Conservation (phyloP, 2,797 vertebrate genomes). For the Sarcoramphus papa region DNA sequence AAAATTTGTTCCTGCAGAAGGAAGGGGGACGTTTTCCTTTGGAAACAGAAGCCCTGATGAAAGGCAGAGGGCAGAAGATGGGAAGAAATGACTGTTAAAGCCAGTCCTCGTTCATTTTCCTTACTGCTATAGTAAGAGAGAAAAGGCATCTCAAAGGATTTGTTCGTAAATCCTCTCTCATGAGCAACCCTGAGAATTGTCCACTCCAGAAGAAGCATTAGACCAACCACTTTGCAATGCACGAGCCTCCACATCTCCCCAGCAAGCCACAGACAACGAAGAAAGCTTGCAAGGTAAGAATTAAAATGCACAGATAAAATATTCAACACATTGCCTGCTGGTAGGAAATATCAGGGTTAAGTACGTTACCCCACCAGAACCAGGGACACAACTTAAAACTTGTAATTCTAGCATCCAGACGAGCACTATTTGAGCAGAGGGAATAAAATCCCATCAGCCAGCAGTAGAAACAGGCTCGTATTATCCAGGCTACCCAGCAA, state of each 20-base stretch:
- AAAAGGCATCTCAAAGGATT: not conserved
- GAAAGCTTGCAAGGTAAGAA: not conserved
- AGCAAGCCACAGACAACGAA: rapidly evolving
- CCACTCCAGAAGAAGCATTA: not conserved
- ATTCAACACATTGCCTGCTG: not conserved
- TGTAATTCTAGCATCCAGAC: not conserved
- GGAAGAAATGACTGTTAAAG: not conserved
- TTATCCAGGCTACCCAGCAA: not conserved
- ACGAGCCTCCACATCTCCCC: not conserved
- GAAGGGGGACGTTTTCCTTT: not conserved
- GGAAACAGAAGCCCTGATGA: not conserved
- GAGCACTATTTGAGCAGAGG: not conserved
- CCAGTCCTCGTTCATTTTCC: not conserved
- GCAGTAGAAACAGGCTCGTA: not conserved
- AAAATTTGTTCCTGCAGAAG: not conserved
- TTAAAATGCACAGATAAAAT: not conserved
- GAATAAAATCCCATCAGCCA: not conserved
- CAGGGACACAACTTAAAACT: not conserved
- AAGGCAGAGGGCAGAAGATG: not conserved
- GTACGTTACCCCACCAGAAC: not conserved
- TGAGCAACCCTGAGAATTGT: not conserved
- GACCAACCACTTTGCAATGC: not conserved
- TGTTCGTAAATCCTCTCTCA: not conserved
- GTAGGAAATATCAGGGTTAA: not conserved
- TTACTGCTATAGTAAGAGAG: not conserved